Conservation (phyloP, 2,113 vertebrate species). For the Syngnathus typhle region DNA sequence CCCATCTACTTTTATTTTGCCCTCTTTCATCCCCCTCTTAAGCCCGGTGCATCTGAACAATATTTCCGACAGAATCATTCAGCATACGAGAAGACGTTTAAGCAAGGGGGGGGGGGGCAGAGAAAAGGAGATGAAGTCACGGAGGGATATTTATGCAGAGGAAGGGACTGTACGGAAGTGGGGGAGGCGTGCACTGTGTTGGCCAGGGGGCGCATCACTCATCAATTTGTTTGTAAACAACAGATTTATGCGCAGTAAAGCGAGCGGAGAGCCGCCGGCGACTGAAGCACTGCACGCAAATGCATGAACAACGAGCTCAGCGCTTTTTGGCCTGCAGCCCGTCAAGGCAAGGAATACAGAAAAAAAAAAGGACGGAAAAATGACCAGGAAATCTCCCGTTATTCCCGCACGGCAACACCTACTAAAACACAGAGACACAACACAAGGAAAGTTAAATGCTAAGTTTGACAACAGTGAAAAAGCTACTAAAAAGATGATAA, state of each 20-base stretch:
- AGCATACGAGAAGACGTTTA: constrained; percentile 56
- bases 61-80: constrained; percentile 37
- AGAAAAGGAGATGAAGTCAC: constrained; percentile 30
- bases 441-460: neutral
- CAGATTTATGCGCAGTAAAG: constrained; percentile 70
- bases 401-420: constrained; percentile 26
- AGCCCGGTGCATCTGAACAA: neutral
- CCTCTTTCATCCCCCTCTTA: neutral
- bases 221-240: constrained; percentile 76
- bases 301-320: constrained; percentile 7
- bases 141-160: constrained; percentile 45
- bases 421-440: neutral
- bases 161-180: constrained; percentile 38
- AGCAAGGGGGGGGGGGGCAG: constrained; percentile 47
- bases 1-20: neutral
- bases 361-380: constrained; percentile 27
- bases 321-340: constrained; percentile 30
- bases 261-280: constrained; percentile 36
- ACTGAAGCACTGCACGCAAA: constrained; percentile 44
- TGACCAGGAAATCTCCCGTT: constrained; percentile 45
- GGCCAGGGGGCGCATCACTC: constrained; percentile 68
- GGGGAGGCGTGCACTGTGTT: constrained; percentile 47
- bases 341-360: constrained; percentile 8
- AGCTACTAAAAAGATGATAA: neutral
- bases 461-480: neutral